Conservation (phyloP, 2,888 invertebrate species). For the Drosophila kambysellisi region DNA sequence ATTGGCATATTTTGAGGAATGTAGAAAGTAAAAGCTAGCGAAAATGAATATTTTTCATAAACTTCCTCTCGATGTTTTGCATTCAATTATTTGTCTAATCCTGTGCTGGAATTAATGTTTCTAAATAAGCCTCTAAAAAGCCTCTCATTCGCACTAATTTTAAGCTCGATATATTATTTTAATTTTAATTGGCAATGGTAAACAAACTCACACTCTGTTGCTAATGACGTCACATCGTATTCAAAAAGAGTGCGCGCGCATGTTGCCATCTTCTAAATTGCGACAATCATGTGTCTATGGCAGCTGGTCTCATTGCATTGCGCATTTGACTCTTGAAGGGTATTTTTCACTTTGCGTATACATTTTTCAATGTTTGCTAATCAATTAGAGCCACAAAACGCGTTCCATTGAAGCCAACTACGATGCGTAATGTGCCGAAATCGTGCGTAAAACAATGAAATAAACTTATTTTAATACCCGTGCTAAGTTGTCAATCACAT, state of each 20-base stretch:
- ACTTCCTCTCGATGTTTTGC: constrained; percentile 87
- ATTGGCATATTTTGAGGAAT: constrained; percentile 82
- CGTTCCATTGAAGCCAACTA: constrained; percentile 36
- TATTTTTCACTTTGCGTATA: constrained; percentile 58
- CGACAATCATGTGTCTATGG: constrained; percentile 3
- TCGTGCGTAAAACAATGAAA: constrained; percentile 54
- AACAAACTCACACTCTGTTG: background rate
- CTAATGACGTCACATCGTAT: constrained; percentile 29
- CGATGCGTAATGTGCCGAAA: constrained; percentile 81
- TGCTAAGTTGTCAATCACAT: constrained; percentile 1
- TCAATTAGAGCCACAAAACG: constrained; percentile 42
- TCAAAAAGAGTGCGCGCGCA: background rate
- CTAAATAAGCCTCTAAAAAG: background rate
- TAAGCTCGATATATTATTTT: too few species aligned
- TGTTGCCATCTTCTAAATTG: constrained; percentile 22
- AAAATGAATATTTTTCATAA: constrained; percentile 90
- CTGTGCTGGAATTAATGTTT: background rate
- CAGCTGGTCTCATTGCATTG: constrained; percentile 59
- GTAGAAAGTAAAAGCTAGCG: constrained; percentile 88
- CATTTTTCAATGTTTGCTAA: constrained; percentile 48
- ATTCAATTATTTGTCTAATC: constrained; percentile 38
- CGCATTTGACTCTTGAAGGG: constrained; percentile 83
- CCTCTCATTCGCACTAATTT: background rate
- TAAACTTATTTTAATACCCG: background rate
- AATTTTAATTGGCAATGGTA: background rate